Evolutionary conservation across 2,113 vertebrate species (phyloP), one percentile per base, ranked within the genome.

Genomic region (Anser brachyrhynchus): DNA sequence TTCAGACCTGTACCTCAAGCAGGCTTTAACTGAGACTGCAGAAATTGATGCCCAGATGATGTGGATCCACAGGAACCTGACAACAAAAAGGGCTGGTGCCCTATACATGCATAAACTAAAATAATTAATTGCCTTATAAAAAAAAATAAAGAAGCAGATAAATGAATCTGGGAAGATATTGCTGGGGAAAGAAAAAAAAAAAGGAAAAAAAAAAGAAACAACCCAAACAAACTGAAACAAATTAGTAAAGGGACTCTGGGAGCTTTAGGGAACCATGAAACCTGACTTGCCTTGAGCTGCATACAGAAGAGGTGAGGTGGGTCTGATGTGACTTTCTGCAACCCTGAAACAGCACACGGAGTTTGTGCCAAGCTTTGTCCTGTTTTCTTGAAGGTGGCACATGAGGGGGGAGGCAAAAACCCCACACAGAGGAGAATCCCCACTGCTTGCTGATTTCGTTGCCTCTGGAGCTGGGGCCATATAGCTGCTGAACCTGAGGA

Each of bases 201-300:
- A 7, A 0, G 4, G 41, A 6, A 43, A 43, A 43, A 9, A 37
- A 37, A 37, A 43, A 28, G 46, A 90, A 86, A 12, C 33, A 89
- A 61, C 41, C 12, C 3, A 55, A 90, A 59, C 9, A 16, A 2
- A 28, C 57, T 74, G 89, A 92, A 96, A 81, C 31, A 86, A 92
- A 90, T 96, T 83, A 93, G 46, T 64, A 37, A 9, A 74, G 64
- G 64, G 78, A 33, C 71, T 78, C 57, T 94, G 83, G 71, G 52
- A 94, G 69, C 26, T 92, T 86, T 46, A 64, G 76, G 46, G 57
- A 93, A 26, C 26, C 25, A 49, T 83, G 81, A 92, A 94, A 94
- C 43, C 61, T 87, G 54, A 58, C 69, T 81, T 92, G 79, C 21
- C 59, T 81, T 57, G 65, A 83, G 65, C 57, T 81, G 72, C 70